Conservation (phyloP, 2,888 invertebrate genomes). For the Fabriciana adippe region DNA sequence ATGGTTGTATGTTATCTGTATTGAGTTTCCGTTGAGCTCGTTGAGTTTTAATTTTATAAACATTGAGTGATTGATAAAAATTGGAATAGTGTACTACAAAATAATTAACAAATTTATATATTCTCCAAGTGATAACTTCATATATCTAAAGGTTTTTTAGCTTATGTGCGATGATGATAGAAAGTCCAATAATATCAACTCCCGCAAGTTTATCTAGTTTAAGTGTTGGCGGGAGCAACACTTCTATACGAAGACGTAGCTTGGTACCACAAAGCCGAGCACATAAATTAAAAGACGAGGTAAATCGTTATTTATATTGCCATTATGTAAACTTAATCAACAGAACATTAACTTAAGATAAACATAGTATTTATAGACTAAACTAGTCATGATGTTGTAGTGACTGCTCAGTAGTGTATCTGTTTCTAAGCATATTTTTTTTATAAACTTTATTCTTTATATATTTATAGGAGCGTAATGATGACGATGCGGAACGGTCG, state of each 20-base stretch:
- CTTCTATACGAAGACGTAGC: slow-evolving; percentile 63
- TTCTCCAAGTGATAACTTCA: slow-evolving; percentile 6
- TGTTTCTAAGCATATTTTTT: too few species aligned
- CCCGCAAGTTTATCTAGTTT: slow-evolving; percentile 53
- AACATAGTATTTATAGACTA: too few species aligned
- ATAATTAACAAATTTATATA: slow-evolving; percentile 6
- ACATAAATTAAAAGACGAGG: slow-evolving; percentile 58
- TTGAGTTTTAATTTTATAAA: slow-evolving; percentile 48
- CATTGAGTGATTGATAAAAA: slow-evolving; percentile 10
- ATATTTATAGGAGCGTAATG: slow-evolving; percentile 70
- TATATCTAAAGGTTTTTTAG: slow-evolving; percentile 17
- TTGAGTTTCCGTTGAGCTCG: slow-evolving; percentile 35
- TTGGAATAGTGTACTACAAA: slow-evolving; percentile 5
- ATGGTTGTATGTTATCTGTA: background rate
- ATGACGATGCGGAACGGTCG: slow-evolving; percentile 84
- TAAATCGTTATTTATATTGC: slow-evolving; percentile 38
- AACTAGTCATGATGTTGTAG: too few species aligned
- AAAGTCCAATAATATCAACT: slow-evolving; percentile 63
- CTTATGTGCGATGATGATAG: slow-evolving; percentile 54
- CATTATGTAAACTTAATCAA: background rate
- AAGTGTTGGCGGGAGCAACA: slow-evolving; percentile 70
- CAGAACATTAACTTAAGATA: too few species aligned
- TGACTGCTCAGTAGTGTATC: too few species aligned
- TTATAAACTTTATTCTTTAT: background rate
- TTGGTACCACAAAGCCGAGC: slow-evolving; percentile 58